phyloP scores from a whole-genome alignment of 2,888 invertebrate genomes.

The Orthosia incerta region DNA sequence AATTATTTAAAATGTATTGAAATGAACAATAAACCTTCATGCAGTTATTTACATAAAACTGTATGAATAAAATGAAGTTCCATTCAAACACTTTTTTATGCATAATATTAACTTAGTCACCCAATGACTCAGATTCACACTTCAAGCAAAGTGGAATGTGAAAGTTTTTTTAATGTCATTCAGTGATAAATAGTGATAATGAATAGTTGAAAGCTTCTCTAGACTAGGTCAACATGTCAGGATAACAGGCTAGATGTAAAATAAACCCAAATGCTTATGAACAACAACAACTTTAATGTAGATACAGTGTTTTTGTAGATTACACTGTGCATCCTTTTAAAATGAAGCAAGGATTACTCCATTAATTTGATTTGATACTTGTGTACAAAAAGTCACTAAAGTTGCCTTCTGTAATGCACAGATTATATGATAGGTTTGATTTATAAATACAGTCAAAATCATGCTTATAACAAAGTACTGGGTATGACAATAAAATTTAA shows the following conservation, averaged over 20 bases:
- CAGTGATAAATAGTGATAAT: constrained; percentile 50
- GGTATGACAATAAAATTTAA: too few relatives aligned
- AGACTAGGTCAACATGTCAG: constrained; percentile 25
- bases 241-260: constrained; percentile 17
- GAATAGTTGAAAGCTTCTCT: constrained; percentile 25
- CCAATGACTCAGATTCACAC: constrained; percentile 49
- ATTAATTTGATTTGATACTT: background rate
- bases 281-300: background rate
- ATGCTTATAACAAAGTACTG: too few relatives aligned
- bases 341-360: background rate
- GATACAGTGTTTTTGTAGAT: background rate
- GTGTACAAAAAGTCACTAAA: too few relatives aligned
- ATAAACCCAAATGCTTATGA: background rate
- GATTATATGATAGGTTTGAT: too few relatives aligned
- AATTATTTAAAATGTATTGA: background rate
- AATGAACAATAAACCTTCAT: constrained; percentile 2
- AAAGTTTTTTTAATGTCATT: constrained; percentile 34
- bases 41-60: constrained; percentile 7
- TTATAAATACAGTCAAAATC: too few relatives aligned
- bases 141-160: constrained; percentile 40
- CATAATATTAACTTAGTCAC: constrained; percentile 37
- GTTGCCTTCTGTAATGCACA: background rate
- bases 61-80: background rate
- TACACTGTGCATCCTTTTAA: background rate
- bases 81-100: constrained; percentile 28